Base-by-base conservation (phyloP, 2,113 vertebrate genomes). In the Barbus barbus region DNA sequence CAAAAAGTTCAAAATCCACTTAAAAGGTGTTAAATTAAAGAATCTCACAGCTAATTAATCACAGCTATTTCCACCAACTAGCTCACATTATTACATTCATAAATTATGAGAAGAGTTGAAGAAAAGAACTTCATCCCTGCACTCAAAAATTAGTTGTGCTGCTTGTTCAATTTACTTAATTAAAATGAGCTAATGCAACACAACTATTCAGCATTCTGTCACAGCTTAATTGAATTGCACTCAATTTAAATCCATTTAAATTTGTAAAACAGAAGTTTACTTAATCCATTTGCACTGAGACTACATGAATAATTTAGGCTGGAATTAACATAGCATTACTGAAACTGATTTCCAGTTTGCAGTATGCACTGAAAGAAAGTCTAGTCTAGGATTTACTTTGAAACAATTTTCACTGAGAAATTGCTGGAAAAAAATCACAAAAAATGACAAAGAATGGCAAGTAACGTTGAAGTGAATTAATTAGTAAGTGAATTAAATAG, bases 241-340 rank as follows among this genome's bases (percentile, higher is more conserved):
- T 75, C 72, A 75, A 75, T n/a, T n/a, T n/a, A n/a, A n/a, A n/a
- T 51, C 16, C 44, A 51, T 48, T 75, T 31, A 75, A 46, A 75
- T 51, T 75, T 9, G 14, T 51, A 51, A 75, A 75, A 75, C 41
- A 31, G 24, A 75, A 31, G 13, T 48, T 75, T 75, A 51, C 73
- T 75, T 46, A 20, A 75, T 75, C 8, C 46, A 31, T 75, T 75
- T 73, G 38, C 69, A 51, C 14, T 31, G 73, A 75, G 73, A 51
- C 41, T 75, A 75, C 44, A 75, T 75, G 3, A 75, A 75, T 75
- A 48, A 75, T 51, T 75, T 31, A 51, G 26, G 24, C 24, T 11
- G 26, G 26, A 51, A 51, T 75, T 75, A 46, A 48, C 13, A 48
- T 48, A 51, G 72, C 41, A 48, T 20, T 31, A 48, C 46, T 51